Conservation (phyloP, 64 coral and sea anemone species). For the Montipora capricornis region DNA sequence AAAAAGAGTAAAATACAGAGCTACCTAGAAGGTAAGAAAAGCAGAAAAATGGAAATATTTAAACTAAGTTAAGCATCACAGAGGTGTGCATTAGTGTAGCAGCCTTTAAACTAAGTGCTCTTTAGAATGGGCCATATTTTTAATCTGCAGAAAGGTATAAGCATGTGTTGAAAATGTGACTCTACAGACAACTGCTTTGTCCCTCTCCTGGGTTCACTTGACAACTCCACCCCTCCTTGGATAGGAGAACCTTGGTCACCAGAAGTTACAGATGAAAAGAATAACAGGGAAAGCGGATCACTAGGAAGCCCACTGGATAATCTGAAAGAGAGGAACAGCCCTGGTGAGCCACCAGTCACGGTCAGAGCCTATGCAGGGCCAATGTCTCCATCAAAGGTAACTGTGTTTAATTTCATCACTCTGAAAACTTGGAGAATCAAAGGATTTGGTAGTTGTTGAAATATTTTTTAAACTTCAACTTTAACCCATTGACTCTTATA, state of each 20-base stretch:
- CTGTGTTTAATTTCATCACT: too few relatives aligned
- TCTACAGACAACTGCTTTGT: constrained; percentile 79
- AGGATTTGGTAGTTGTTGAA: background rate
- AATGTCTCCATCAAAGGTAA: constrained; percentile 94
- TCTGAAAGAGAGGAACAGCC: constrained; percentile 31
- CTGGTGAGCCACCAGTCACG: constrained; percentile 42
- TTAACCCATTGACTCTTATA: too few relatives aligned
- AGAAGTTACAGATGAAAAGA: constrained; percentile 29
- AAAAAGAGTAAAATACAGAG: constrained; percentile 60
- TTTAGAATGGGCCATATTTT: too few relatives aligned
- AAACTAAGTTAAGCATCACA: too few relatives aligned
- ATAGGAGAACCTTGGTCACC: constrained; percentile 94
- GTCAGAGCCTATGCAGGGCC: constrained; percentile 88
- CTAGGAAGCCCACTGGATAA: constrained; percentile 44
- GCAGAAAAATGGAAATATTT: too few relatives aligned
- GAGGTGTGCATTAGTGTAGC: too few relatives aligned
- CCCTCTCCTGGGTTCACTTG: constrained; percentile 75
- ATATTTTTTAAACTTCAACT: too few relatives aligned
- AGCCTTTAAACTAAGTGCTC: background rate
- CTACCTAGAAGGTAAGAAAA: constrained; percentile 67
- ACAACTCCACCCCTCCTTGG: constrained; percentile 73
- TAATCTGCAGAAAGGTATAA: background rate
- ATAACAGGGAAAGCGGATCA: background rate
- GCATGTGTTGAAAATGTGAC: background rate
- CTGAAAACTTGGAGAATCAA: too few relatives aligned